Evolutionary conservation across 2,113 vertebrate species (phyloP), one percentile per base, ranked within the genome.

Genomic region (Hippocampus comes): DNA sequence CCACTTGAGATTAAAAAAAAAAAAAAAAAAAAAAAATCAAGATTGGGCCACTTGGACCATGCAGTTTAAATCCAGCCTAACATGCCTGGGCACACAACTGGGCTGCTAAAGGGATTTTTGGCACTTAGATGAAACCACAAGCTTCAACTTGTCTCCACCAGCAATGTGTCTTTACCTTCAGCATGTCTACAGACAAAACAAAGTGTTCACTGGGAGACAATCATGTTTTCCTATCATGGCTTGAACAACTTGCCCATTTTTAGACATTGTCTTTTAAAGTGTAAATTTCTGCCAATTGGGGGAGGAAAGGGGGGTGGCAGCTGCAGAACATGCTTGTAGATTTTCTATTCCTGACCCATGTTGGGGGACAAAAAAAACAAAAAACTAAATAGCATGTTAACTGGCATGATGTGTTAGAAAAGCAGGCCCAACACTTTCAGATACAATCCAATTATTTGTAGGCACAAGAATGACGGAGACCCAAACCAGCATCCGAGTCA

Each of bases 61-160:
- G 25, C 14, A 61, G 59, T 34, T 27, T 34, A 18, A 61, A 18
- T 61, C 59, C 8, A 61, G 27, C 15, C 63, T 78, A 71, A 81
- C 86, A 73, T 83, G 89, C 81, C 79, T 74, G 78, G 83, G 74
- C 85, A 82, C 68, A 87, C 75, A 82, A 42, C 49, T 55, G 15
- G 68, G 41, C 63, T 23, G 64, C 73, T 25, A 57, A 67, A 67
- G 11, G 67, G 34, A 66, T 74, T 73, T 79, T 48, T 55, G 63
- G 49, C 77, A 63, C 48, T 71, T 34, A 27, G 72, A 64, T 65
- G 6, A 72, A 67, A 68, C 65, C 21, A 61, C 90, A 78, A 77
- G 90, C 67, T 56, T 61, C 53, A 73, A 87, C 91, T 78, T 89
- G 90, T 72, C 84, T 63, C 12, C 56, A 66, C 59, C 42, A 68